phyloP scores from a whole-genome alignment of 1,140 invertebrate species.

The Nephila pilipes region DNA sequence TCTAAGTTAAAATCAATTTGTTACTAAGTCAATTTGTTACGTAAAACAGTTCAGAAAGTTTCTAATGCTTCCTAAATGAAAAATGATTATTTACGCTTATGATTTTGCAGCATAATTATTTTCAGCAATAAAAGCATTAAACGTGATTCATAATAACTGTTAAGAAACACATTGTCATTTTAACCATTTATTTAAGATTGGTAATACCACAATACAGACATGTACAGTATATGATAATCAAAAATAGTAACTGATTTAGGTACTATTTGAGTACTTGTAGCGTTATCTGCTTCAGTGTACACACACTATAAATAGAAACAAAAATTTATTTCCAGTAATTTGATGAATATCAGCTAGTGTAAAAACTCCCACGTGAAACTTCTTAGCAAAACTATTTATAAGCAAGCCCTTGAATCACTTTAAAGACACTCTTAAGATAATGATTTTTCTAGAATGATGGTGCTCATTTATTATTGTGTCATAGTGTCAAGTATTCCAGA shows the following conservation, averaged over 20 bases:
- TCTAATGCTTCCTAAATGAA: too few relatives aligned
- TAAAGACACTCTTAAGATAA: conserved; percentile 41
- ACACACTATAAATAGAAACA: conserved; percentile 4
- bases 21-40: too few relatives aligned
- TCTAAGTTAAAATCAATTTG: too few relatives aligned
- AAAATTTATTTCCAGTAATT: conserved; percentile 3
- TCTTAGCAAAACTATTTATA: conserved; percentile 48
- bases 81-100: too few relatives aligned
- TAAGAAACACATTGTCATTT: too few relatives aligned
- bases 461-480: conserved; percentile 66
- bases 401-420: conserved; percentile 59
- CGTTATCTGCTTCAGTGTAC: neutral
- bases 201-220: too few relatives aligned
- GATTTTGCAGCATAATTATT: too few relatives aligned
- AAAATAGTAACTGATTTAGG: neutral
- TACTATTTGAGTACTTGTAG: neutral
- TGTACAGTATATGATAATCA: neutral
- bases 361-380: conserved; percentile 26
- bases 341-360: conserved; percentile 31
- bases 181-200: too few relatives aligned
- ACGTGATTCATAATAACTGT: too few relatives aligned
- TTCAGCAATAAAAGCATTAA: too few relatives aligned
- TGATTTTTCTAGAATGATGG: conserved; percentile 31
- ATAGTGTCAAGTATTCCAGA: conserved; percentile 32
- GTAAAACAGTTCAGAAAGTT: too few relatives aligned